These are phyloP conservation scores for Anagrus nilaparvatae DNA, from an alignment of 1,140 invertebrate genomes.

Conservation along the genomic window DNA sequence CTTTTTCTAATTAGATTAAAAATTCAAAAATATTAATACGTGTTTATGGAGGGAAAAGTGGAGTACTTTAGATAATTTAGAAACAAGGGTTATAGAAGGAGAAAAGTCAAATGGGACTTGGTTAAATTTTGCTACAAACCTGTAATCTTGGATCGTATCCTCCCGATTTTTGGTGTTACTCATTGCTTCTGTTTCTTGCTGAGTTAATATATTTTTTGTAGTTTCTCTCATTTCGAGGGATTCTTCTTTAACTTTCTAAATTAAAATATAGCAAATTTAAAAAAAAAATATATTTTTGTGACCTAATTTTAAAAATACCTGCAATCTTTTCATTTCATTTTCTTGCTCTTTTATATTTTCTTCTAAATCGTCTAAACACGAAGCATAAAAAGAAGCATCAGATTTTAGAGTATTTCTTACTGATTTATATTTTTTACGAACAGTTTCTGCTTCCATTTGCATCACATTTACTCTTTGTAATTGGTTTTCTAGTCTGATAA, in stretches of 20 bases:
- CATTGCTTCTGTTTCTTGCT: slow-evolving; percentile 55
- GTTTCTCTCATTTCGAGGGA: slow-evolving; percentile 56
- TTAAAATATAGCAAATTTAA: too few species aligned
- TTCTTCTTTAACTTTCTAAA: slow-evolving; percentile 55
- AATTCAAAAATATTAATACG: too few species aligned
- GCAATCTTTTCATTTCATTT: slow-evolving; percentile 56
- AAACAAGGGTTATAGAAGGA: too few species aligned
- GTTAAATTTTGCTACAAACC: slow-evolving; percentile 21
- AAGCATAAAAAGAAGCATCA: slow-evolving; percentile 62
- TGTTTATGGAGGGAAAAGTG: too few species aligned
- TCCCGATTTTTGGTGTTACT: slow-evolving; percentile 53
- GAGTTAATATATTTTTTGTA: slow-evolving; percentile 52
- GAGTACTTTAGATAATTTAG: too few species aligned
- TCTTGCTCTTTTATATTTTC: slow-evolving; percentile 54
- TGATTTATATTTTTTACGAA: slow-evolving; percentile 62
- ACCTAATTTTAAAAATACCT: slow-evolving; percentile 23
- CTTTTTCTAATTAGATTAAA: slow-evolving; percentile 44
- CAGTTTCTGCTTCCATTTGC: slow-evolving; percentile 66
- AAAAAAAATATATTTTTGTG: slow-evolving; percentile 3
- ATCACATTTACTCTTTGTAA: slow-evolving; percentile 62
- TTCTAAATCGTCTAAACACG: slow-evolving; percentile 56
- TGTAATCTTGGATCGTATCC: slow-evolving; percentile 45
- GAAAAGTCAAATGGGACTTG: background rate
- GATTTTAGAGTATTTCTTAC: slow-evolving; percentile 60
- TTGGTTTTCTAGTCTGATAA: slow-evolving; percentile 49